phyloP scores from a whole-genome alignment of 2,888 invertebrate species.

The Dicyrtoma fusca region DNA sequence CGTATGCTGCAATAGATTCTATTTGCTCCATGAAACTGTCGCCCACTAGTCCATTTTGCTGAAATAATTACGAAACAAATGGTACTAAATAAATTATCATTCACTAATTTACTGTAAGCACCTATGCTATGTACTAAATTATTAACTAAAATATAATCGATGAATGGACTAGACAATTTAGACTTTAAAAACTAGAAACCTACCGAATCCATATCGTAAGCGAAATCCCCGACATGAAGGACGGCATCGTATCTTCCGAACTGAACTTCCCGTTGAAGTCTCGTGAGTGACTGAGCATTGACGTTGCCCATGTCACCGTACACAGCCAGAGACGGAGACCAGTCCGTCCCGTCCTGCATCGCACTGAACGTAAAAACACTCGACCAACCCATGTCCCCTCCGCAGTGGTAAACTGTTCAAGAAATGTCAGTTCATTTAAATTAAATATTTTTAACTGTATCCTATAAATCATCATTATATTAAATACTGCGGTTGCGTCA shows the following conservation, averaged over 20 bases:
- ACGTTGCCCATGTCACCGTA: slow-evolving; percentile 94
- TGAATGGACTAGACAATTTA: too few species aligned
- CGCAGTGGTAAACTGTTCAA: slow-evolving; percentile 76
- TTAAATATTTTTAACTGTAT: too few species aligned
- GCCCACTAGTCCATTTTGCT: slow-evolving; percentile 77
- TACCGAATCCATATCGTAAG: slow-evolving; percentile 85
- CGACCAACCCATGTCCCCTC: slow-evolving; percentile 82
- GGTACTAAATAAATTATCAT: too few species aligned
- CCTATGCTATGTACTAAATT: too few species aligned
- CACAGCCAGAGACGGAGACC: slow-evolving; percentile 81
- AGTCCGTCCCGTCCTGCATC: slow-evolving; percentile 66
- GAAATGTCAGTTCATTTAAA: too few species aligned
- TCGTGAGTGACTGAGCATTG: slow-evolving; percentile 83
- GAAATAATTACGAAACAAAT: slow-evolving; percentile 14
- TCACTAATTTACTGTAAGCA: too few species aligned
- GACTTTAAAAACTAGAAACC: slow-evolving; percentile 30
- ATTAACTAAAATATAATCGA: too few species aligned
- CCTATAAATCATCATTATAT: too few species aligned
- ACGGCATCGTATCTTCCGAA: slow-evolving; percentile 79
- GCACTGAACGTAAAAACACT: slow-evolving; percentile 76
- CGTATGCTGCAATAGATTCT: slow-evolving; percentile 81
- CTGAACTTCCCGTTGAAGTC: slow-evolving; percentile 82
- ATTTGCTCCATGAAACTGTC: slow-evolving; percentile 93
- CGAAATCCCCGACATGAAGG: slow-evolving; percentile 93
- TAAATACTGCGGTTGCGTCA: too few species aligned